These are phyloP conservation scores for Euclidia mi DNA, from an alignment of 2,888 invertebrate genomes.

Conservation along the genomic window DNA sequence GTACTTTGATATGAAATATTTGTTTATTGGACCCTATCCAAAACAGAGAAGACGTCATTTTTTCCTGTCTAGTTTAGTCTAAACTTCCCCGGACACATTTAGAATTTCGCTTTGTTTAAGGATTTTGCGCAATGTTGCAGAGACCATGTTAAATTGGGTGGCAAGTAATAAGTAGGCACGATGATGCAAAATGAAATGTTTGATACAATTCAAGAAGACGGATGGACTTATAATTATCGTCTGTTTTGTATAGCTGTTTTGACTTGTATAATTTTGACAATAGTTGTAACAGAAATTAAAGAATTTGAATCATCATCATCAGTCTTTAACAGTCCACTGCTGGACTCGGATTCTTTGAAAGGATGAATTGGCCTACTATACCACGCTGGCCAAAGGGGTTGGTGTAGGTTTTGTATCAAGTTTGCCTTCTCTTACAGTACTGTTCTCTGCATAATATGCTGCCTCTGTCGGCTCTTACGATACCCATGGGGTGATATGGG, in stretches of 20 bases:
- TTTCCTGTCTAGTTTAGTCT: constrained; percentile 5
- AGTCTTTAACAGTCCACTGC: too few species aligned
- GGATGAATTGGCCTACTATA: too few species aligned
- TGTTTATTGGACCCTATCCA: constrained; percentile 35
- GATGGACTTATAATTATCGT: constrained; percentile 5
- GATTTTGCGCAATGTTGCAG: not conserved
- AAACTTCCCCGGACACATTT: not conserved
- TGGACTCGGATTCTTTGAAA: too few species aligned
- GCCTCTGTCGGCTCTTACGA: too few species aligned
- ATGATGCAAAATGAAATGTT: constrained; percentile 24
- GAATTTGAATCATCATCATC: too few species aligned
- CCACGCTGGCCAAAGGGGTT: too few species aligned
- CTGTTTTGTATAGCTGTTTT: not conserved
- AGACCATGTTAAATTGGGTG: constrained; percentile 6
- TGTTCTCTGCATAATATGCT: too few species aligned
- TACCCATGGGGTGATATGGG: too few species aligned
- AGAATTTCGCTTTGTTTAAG: not conserved
- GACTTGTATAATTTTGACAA: too few species aligned
- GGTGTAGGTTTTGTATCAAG: too few species aligned
- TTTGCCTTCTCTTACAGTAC: too few species aligned
- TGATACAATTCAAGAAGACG: constrained; percentile 11
- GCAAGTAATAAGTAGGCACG: not conserved
- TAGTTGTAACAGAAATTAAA: too few species aligned
- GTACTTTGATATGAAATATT: constrained; percentile 21
- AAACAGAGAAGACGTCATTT: constrained; percentile 17